Percentiles rank a stretch among this genome's conserved stretches.
Evolutionary conservation across 2,888 invertebrate species (phyloP).

Genomic region (Aphrophora alni): DNA sequence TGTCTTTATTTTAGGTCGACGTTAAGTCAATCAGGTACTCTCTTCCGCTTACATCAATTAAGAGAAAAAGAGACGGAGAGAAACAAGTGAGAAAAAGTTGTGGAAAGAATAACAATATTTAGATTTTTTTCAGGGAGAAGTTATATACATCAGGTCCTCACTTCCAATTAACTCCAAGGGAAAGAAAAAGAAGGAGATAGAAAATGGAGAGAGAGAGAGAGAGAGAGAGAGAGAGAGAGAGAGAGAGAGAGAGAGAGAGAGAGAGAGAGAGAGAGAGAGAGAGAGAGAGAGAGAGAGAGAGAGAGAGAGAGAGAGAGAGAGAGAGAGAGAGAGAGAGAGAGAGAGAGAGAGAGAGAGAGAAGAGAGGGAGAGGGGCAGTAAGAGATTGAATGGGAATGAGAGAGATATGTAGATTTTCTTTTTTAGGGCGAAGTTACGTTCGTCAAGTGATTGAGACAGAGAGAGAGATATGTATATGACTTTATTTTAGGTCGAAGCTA

Average conservation of each 20-base stretch:
- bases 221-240: constrained; percentile 15
- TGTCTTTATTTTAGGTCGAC: no score
- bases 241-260: not conserved
- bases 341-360: constrained; percentile 2
- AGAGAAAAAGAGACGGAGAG: not conserved
- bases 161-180: no score
- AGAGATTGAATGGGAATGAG: not conserved
- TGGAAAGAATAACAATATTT: no score
- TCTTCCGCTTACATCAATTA: not conserved
- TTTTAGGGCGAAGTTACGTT: not conserved
- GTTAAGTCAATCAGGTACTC: no score
- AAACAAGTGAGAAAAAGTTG: no score
- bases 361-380: not conserved
- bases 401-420: not conserved
- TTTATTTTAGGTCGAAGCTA: not conserved
- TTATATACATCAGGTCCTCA: no score
- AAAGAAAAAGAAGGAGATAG: no score
- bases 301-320: constrained; percentile 13
- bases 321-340: constrained; percentile 12
- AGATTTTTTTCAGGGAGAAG: no score
- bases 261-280: constrained; percentile 19
- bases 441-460: not conserved
- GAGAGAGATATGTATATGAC: constrained; percentile 9
- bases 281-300: constrained; percentile 15
- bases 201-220: no score